Conservation (phyloP, 2,888 invertebrate genomes). For the Dynastes tityus region DNA sequence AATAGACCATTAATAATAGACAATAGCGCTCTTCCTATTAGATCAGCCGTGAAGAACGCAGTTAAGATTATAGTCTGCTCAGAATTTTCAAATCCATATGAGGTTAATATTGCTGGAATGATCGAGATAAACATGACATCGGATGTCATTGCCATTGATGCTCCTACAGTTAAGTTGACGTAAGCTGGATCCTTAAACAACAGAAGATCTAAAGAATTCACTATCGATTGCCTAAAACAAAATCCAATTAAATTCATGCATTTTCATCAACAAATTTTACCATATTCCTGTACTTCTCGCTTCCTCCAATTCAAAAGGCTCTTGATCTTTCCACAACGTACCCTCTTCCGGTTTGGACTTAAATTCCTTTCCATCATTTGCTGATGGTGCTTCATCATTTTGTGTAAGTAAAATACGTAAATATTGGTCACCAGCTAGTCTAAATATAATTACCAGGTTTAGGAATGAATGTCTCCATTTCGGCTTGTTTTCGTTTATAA, state of each 20-base stretch:
- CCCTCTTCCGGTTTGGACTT: neutral
- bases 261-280: neutral
- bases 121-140: constrained; percentile 82
- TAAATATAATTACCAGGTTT: neutral
- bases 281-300: constrained; percentile 12
- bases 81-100: constrained; percentile 73
- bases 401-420: neutral
- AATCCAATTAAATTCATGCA: neutral
- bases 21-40: constrained; percentile 77
- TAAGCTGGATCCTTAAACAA: constrained; percentile 77
- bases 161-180: constrained; percentile 80
- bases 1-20: constrained; percentile 77
- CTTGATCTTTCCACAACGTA: neutral
- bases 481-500: constrained; percentile 66
- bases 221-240: constrained; percentile 58
- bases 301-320: neutral
- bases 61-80: constrained; percentile 81
- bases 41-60: constrained; percentile 79
- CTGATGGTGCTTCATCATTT: neutral
- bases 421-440: neutral
- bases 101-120: constrained; percentile 77
- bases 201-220: constrained; percentile 76
- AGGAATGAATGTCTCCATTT: constrained; percentile 17
- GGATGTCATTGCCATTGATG: constrained; percentile 79
- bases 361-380: neutral